Evolutionary conservation across 2,113 vertebrate species (phyloP).

Genomic region (Globicephala melas): DNA sequence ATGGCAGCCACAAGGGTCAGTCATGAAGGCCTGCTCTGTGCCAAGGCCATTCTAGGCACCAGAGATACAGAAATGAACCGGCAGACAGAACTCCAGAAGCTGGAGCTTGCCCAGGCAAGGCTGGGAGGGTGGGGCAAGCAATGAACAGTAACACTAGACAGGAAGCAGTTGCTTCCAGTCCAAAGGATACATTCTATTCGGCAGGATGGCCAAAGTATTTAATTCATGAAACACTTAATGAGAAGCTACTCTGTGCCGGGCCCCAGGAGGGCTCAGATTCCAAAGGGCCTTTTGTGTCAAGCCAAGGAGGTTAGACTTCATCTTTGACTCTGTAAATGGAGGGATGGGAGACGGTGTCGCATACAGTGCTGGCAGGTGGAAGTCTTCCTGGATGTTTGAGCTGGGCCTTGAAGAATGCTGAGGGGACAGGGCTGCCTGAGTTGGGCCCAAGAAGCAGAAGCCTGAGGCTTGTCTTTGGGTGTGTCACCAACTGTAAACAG

Average conservation of each 20-base stretch:
- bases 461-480: neutral
- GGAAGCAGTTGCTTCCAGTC: neutral
- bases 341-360: neutral
- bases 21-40: neutral
- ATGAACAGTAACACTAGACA: neutral
- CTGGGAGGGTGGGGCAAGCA: neutral
- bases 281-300: neutral
- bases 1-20: fast-evolving
- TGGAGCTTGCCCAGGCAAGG: neutral
- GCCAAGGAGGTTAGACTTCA: neutral
- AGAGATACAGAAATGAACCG: neutral
- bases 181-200: neutral
- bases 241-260: neutral
- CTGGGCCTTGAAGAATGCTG: neutral
- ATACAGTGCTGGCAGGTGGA: neutral
- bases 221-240: neutral
- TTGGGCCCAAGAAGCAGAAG: neutral
- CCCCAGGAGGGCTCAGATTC: neutral
- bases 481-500: neutral
- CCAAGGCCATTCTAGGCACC: neutral
- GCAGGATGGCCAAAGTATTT: neutral
- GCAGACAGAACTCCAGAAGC: too few species aligned
- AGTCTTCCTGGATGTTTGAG: neutral
- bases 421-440: neutral
- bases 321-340: neutral